Conservation (phyloP, 2,888 invertebrate genomes). For the Apodemia zela region DNA sequence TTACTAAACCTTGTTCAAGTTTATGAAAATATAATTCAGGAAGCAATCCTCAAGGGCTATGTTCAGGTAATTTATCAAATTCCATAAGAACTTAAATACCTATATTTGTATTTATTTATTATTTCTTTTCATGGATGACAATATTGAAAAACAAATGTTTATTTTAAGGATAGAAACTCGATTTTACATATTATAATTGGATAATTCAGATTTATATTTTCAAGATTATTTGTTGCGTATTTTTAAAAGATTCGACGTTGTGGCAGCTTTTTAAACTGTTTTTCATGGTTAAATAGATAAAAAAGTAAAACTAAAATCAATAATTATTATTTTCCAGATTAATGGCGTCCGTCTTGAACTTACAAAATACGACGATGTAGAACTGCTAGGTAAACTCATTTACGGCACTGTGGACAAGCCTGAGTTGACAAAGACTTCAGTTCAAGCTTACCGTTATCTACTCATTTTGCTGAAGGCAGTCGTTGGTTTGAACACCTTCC, state of each 20-base stretch:
- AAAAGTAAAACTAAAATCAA: no score
- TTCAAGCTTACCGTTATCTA: constrained; percentile 78
- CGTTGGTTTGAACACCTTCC: constrained; percentile 56
- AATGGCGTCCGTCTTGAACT: constrained; percentile 58
- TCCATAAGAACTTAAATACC: no score
- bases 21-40: constrained; percentile 76
- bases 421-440: constrained; percentile 47
- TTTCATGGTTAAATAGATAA: no score
- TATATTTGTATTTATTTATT: no score
- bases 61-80: constrained; percentile 51
- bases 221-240: no score
- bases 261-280: no score
- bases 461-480: constrained; percentile 75
- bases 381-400: constrained; percentile 76
- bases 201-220: no score
- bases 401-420: constrained; percentile 60
- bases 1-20: constrained; percentile 44
- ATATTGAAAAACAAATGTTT: no score
- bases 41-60: constrained; percentile 79
- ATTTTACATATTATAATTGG: no score
- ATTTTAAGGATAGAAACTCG: no score
- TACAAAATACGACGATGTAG: constrained; percentile 69
- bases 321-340: constrained; percentile 42
- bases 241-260: no score
- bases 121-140: no score